Evolutionary conservation across 1,140 invertebrate species (phyloP), one percentile per base, ranked within the genome.

Genomic region (Scaptomyza graminum): DNA sequence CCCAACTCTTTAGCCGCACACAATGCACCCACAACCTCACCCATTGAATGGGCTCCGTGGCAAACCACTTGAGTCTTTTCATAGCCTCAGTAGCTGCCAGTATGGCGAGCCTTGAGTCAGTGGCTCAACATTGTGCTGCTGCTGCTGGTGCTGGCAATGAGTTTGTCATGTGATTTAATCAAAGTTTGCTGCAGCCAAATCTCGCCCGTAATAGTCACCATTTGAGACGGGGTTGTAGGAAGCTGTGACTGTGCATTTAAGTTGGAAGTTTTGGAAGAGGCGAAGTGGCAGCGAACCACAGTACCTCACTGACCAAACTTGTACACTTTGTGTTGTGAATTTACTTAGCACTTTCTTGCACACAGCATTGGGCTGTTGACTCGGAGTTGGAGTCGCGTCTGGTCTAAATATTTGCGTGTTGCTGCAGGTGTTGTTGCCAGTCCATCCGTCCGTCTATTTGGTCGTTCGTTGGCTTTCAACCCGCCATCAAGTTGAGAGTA

Each of bases 311-410:
- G 62, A 22, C 63, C 55, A 44, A 34, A 54, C 44, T 57, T 63
- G 64, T 46, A 59, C 69, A 87, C 82, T 81, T 74, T 81, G 64
- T 87, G 69, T 87, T 85, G 78, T 71, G 74, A 74, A 85, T 85
- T 85, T 85, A 87, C 82, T 88, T 87, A 72, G 83, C 83, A 88
- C 71, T 88, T 82, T 87, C 78, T 81, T 87, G 63, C 74, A 56
- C 68, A 70, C 65, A 55, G 71, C 49, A 22, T 57, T 44, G 71
- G 66, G 64, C 63, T 79, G 80, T 46, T 41, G 55, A 65, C 57
- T 46, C 63, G 68, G 50, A 49, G 56, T 12, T 18, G 18, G 16
- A 62, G 55, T 64, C 61, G 43, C 28, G 34, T 69, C 51, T 18
- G 15, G 15, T 5, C 22, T 46, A 51, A 68, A 51, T 85, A 87